These are phyloP conservation scores for Acanthosepion esculentum DNA, from an alignment of 2,888 invertebrate genomes.

Conservation along the genomic window DNA sequence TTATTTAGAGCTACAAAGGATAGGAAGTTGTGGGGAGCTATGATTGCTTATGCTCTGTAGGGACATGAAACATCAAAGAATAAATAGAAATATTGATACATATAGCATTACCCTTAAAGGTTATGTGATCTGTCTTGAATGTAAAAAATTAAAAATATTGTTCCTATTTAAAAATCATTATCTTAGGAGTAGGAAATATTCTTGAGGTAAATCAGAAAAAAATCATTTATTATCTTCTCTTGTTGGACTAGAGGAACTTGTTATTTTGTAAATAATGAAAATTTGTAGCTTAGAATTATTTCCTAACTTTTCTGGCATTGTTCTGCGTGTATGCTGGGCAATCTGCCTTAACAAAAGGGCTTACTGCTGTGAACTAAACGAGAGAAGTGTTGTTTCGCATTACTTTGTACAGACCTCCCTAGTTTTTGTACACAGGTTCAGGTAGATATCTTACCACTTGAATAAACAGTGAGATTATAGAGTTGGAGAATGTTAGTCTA, in stretches of 20 bases:
- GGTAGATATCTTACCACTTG: background rate
- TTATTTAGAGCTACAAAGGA: too few relatives aligned
- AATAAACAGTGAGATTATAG: slow-evolving; percentile 20
- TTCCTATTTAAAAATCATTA: too few relatives aligned
- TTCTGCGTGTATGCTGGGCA: background rate
- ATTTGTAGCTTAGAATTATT: background rate
- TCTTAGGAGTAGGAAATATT: too few relatives aligned
- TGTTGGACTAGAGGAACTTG: background rate
- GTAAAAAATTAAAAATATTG: too few relatives aligned
- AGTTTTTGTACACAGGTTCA: background rate
- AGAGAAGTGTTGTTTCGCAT: background rate
- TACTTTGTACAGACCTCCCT: background rate
- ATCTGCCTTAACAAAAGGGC: background rate
- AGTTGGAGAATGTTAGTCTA: background rate
- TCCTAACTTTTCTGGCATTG: background rate
- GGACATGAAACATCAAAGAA: too few relatives aligned
- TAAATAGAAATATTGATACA: too few relatives aligned
- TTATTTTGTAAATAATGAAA: background rate
- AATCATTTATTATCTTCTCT: too few relatives aligned
- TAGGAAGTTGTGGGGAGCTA: too few relatives aligned
- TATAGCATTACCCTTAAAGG: too few relatives aligned
- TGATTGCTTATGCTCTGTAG: too few relatives aligned
- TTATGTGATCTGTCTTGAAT: too few relatives aligned
- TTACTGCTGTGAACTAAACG: background rate
- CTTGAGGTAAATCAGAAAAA: too few relatives aligned